These are phyloP conservation scores for Sylvia atricapilla DNA, from an alignment of 2,113 vertebrate genomes.

Conservation along the genomic window DNA sequence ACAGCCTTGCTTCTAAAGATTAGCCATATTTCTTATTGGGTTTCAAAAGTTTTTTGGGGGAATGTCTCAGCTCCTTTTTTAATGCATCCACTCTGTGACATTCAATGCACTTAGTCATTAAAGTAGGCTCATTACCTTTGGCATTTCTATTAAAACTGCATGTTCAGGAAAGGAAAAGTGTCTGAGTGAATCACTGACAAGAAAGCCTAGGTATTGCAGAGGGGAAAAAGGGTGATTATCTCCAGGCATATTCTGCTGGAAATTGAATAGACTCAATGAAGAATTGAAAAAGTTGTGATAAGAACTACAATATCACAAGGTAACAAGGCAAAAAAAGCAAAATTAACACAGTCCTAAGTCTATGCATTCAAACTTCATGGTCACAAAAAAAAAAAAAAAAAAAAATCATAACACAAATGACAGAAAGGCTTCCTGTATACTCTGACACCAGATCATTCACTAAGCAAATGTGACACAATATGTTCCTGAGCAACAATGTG, in stretches of 20 bases:
- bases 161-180: not conserved
- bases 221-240: not conserved
- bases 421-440: not conserved
- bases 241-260: not conserved
- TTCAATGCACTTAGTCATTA: not conserved
- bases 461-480: not conserved
- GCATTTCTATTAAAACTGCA: conserved; percentile 37
- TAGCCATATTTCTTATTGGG: not conserved
- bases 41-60: not conserved
- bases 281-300: not conserved
- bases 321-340: not conserved
- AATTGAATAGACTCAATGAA: not conserved
- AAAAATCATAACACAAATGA: not conserved
- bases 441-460: not conserved
- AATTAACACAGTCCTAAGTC: not conserved
- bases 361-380: not conserved
- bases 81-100: not conserved
- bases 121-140: not conserved
- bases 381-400: not conserved
- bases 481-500: not conserved
- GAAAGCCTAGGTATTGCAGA: not conserved
- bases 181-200: conserved; percentile 1
- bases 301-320: not conserved
- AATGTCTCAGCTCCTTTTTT: not conserved
- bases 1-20: not conserved